A percentile compares a stretch with the other conserved stretches of the same genome.
Conservation (phyloP, 2,888 invertebrate genomes). For the Lucinisca nassula region DNA sequence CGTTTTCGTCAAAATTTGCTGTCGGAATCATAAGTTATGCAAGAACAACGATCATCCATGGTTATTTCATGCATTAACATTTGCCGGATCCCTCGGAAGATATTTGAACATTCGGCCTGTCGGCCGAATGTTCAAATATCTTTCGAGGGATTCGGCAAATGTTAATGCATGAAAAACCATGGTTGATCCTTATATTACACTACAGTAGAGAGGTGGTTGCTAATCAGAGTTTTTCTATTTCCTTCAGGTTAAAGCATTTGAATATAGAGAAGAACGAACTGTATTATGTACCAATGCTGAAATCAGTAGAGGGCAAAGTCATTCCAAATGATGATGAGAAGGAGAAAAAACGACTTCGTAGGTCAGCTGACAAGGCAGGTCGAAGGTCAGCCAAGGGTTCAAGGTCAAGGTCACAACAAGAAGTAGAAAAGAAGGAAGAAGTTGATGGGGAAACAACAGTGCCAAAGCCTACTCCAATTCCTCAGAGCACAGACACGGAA, state of each 20-base stretch:
- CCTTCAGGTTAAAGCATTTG: slow-evolving; percentile 84
- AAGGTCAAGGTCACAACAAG: slow-evolving; percentile 26
- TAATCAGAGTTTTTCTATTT: too few species aligned
- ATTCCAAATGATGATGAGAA: slow-evolving; percentile 77
- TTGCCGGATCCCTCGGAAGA: too few species aligned
- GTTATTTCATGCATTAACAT: too few species aligned
- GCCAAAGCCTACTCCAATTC: not conserved
- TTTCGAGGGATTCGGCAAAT: too few species aligned
- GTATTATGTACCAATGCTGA: slow-evolving; percentile 85
- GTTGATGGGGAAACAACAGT: not conserved
- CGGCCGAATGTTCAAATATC: too few species aligned
- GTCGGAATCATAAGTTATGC: too few species aligned
- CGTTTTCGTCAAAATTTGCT: too few species aligned
- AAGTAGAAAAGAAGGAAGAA: not conserved
- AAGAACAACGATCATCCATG: too few species aligned
- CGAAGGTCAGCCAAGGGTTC: slow-evolving; percentile 62
- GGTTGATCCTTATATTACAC: too few species aligned
- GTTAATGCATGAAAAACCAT: too few species aligned
- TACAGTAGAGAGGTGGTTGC: too few species aligned
- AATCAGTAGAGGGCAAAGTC: slow-evolving; percentile 83
- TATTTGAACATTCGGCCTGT: too few species aligned
- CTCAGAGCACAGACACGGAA: not conserved
- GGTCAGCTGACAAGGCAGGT: slow-evolving; percentile 68
- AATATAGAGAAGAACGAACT: slow-evolving; percentile 86
- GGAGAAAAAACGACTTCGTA: slow-evolving; percentile 52